Conservation (phyloP, 2,113 vertebrate genomes). For the Xiphorhynchus elegans region DNA sequence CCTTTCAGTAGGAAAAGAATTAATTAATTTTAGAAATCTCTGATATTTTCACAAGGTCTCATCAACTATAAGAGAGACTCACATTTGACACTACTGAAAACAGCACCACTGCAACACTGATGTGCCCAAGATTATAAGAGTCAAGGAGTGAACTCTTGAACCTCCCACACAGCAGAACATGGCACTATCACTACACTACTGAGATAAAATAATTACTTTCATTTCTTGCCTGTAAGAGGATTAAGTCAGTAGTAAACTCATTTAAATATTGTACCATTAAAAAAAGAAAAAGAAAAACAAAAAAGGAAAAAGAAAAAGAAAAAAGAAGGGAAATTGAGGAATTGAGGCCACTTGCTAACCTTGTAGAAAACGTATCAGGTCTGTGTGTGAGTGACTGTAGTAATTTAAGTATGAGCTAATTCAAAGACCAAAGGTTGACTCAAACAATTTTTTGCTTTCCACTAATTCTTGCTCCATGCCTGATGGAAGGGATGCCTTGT, state of each 20-base stretch:
- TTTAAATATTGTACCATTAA: neutral
- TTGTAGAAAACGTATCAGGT: neutral
- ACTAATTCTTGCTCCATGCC: neutral
- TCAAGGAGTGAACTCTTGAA: neutral
- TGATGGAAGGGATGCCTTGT: neutral
- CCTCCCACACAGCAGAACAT: neutral
- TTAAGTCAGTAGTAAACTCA: neutral
- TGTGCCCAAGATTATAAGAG: neutral
- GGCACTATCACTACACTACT: neutral
- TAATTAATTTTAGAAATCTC: slow-evolving; percentile 5
- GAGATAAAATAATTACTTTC: neutral
- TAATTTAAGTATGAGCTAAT: neutral
- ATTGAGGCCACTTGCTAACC: neutral
- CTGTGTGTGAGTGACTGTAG: accelerated
- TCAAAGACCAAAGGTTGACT: neutral
- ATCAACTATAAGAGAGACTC: neutral
- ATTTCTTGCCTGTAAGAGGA: neutral
- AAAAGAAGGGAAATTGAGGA: neutral
- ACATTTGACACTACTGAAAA: neutral
- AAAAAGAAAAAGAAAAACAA: neutral
- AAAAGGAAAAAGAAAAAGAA: neutral
- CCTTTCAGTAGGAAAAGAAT: neutral
- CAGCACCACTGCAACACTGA: neutral
- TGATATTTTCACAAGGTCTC: neutral
- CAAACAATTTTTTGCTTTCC: neutral